phyloP scores from a whole-genome alignment of 2,797 vertebrate species.

The Zalophus californianus region DNA sequence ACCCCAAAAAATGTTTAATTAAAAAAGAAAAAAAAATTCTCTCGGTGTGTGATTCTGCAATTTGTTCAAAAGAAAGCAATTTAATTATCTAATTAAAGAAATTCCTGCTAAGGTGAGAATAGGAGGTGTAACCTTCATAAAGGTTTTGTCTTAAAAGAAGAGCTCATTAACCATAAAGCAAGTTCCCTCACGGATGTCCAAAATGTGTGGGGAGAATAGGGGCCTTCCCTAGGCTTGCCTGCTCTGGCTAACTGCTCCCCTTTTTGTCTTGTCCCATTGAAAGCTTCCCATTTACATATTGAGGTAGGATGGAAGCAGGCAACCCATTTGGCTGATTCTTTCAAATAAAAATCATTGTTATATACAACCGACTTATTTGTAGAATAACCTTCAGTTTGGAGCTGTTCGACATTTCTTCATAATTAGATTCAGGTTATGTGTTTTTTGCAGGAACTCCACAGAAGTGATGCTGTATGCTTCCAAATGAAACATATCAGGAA shows the following conservation, averaged over 20 bases:
- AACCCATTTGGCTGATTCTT: background rate
- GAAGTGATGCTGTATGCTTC: background rate
- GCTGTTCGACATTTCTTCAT: background rate
- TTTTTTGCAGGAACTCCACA: background rate
- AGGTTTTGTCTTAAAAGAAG: background rate
- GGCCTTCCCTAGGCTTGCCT: background rate
- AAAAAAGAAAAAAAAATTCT: background rate
- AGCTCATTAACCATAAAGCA: background rate
- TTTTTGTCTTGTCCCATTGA: background rate
- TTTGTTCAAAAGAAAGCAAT: constrained; percentile 22
- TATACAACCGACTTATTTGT: background rate
- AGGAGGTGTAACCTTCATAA: background rate
- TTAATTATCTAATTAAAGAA: constrained; percentile 53
- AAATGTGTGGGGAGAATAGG: background rate
- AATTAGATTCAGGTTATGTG: background rate
- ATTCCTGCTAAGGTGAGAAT: background rate
- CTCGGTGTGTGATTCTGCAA: background rate
- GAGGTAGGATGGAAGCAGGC: background rate
- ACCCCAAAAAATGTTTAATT: background rate
- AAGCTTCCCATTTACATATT: background rate
- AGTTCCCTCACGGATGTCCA: background rate
- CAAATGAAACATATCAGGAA: background rate
- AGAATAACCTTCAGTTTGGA: background rate
- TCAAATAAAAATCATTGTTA: background rate
- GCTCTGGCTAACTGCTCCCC: background rate